Conservation (phyloP, 2,113 vertebrate species). For the Picathartes gymnocephalus region DNA sequence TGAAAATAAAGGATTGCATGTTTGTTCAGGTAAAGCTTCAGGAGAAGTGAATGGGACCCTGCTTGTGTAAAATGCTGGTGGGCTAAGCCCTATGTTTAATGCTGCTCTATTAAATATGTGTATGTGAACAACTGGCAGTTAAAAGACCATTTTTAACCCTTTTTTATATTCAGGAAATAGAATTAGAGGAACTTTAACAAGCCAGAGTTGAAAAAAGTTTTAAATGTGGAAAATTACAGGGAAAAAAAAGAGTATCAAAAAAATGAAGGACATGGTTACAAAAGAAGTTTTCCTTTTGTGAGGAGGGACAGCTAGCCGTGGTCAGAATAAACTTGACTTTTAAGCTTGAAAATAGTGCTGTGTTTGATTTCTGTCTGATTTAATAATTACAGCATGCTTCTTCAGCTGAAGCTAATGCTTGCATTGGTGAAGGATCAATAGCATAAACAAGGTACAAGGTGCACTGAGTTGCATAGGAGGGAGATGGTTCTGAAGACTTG, state of each 20-base stretch:
- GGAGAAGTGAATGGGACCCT: not conserved
- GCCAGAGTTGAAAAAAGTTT: not conserved
- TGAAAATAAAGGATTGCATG: not conserved
- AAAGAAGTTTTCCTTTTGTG: not conserved
- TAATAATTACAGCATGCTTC: not conserved
- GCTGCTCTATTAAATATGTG: not conserved
- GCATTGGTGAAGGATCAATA: not conserved
- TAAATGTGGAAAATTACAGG: not conserved
- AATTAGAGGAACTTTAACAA: not conserved
- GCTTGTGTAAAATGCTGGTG: not conserved
- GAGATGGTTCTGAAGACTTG: not conserved
- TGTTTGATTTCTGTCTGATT: not conserved
- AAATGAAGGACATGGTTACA: not conserved
- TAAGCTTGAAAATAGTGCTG: not conserved
- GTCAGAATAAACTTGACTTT: not conserved
- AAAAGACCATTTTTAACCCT: not conserved
- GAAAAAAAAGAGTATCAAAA: not conserved
- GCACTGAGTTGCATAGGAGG: not conserved
- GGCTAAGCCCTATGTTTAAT: not conserved
- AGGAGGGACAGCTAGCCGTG: not conserved
- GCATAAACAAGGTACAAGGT: not conserved
- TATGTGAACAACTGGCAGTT: not conserved
- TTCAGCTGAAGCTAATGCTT: not conserved
- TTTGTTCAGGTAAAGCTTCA: not conserved
- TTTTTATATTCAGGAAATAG: constrained; percentile 14